A percentile compares a stretch with the other conserved stretches of the same genome.
Conservation (phyloP, 2,797 vertebrate genomes). For the Chaunax sp. region DNA sequence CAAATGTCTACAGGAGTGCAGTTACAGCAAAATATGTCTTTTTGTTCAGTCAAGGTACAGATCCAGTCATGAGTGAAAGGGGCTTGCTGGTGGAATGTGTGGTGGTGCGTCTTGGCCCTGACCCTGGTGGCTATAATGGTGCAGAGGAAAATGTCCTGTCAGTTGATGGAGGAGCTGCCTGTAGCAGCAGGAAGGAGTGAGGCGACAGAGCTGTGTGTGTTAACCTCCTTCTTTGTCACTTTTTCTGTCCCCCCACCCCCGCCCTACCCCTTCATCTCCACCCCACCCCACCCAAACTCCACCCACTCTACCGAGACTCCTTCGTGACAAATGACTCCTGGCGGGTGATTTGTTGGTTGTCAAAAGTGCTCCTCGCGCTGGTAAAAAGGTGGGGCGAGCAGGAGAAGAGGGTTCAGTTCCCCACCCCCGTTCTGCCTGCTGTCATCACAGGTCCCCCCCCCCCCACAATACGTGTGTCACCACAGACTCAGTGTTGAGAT, state of each 20-base stretch:
- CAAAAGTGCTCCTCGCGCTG: slow-evolving; percentile 76
- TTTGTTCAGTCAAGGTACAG: slow-evolving; percentile 62
- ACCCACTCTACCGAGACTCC: slow-evolving; percentile 64
- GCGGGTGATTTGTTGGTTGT: slow-evolving; percentile 85
- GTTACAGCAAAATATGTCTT: slow-evolving; percentile 55
- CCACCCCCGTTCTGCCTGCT: slow-evolving; percentile 45
- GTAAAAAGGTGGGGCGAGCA: slow-evolving; percentile 66
- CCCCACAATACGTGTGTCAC: slow-evolving; percentile 22
- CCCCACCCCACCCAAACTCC: slow-evolving; percentile 58
- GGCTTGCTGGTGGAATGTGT: slow-evolving; percentile 67
- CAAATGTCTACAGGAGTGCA: slow-evolving; percentile 22
- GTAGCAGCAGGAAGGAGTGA: slow-evolving; percentile 76
- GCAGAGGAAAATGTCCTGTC: slow-evolving; percentile 79
- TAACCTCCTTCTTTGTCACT: slow-evolving; percentile 81
- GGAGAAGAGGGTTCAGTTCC: slow-evolving; percentile 50
- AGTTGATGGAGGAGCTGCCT: slow-evolving; percentile 81
- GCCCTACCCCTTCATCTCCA: slow-evolving; percentile 44
- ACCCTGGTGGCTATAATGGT: slow-evolving; percentile 76
- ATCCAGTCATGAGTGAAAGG: slow-evolving; percentile 63
- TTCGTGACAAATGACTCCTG: slow-evolving; percentile 83
- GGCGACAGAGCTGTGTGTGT: slow-evolving; percentile 77
- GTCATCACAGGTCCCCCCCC: slow-evolving; percentile 40
- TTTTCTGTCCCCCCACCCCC: slow-evolving; percentile 49
- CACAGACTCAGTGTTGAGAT: slow-evolving; percentile 43
- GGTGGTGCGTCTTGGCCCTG: slow-evolving; percentile 62